Evolutionary conservation across 2,113 vertebrate species (phyloP).

Genomic region (Urocitellus parryii): DNA sequence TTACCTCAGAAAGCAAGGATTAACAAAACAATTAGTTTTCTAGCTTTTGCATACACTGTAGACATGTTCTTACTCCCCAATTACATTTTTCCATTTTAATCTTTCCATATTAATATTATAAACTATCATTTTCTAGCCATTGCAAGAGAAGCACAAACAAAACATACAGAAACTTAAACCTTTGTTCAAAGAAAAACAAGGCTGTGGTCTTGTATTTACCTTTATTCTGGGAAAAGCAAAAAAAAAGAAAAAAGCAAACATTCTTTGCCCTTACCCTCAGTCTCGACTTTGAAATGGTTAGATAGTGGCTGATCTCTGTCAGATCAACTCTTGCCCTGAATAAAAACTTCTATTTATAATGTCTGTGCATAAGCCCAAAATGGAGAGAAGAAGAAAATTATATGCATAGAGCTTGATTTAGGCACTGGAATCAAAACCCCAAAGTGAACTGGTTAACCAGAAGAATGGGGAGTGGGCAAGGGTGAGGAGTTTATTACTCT

Average conservation of each 20-base stretch:
- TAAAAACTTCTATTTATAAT: slow-evolving; percentile 61
- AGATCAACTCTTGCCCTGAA: not conserved
- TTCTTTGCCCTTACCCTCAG: not conserved
- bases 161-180: not conserved
- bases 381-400: slow-evolving; percentile 13
- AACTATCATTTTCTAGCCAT: slow-evolving; percentile 11
- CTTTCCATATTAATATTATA: not conserved
- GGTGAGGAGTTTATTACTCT: not conserved
- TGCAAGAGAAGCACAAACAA: not conserved
- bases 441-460: slow-evolving; percentile 42
- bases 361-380: not conserved
- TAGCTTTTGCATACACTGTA: not conserved
- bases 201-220: not conserved
- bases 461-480: not conserved
- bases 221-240: slow-evolving; percentile 30
- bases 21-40: not conserved
- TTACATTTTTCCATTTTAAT: not conserved
- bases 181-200: slow-evolving; percentile 36
- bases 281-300: slow-evolving; percentile 51
- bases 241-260: not conserved
- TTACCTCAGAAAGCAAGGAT: slow-evolving; percentile 19
- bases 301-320: not conserved
- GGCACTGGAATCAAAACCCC: slow-evolving; percentile 35
- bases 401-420: slow-evolving; percentile 46
- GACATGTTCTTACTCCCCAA: not conserved